Evolutionary conservation across 1,140 invertebrate species (phyloP).

Genomic region (Trichonephila clavipes): DNA sequence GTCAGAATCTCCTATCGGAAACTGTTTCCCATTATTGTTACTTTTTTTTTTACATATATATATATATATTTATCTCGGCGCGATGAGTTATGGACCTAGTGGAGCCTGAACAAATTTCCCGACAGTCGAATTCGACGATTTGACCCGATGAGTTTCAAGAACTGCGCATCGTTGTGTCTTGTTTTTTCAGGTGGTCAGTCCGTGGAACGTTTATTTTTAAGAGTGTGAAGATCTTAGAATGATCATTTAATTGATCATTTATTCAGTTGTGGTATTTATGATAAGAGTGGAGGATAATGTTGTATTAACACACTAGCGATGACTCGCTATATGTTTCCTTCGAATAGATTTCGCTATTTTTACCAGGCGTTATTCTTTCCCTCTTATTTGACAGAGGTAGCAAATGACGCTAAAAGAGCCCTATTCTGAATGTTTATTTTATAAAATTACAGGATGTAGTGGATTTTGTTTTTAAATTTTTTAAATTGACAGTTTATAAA

Average conservation of each 20-base stretch:
- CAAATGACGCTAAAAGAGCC: no score
- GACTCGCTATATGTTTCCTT: no score
- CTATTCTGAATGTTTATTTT: no score
- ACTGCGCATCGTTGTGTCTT: neutral
- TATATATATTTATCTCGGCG: neutral
- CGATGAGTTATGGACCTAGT: conserved; percentile 16
- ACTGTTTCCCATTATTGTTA: conserved; percentile 18
- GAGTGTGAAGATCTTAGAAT: neutral
- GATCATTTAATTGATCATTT: neutral
- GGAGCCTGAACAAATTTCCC: conserved; percentile 10
- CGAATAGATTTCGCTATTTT: no score
- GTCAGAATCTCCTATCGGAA: conserved; percentile 14
- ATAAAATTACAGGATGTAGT: no score
- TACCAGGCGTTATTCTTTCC: no score
- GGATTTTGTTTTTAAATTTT: no score
- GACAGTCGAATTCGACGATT: neutral
- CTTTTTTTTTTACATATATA: no score
- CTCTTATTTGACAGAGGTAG: no score
- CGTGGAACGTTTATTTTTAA: neutral
- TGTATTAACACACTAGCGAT: no score
- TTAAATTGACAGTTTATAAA: no score
- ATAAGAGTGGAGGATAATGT: neutral
- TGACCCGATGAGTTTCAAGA: neutral
- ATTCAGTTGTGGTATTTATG: neutral
- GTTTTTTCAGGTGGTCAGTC: conserved; percentile 3